phyloP scores from a whole-genome alignment of 2,797 vertebrate genomes.

The Spheniscus humboldti region DNA sequence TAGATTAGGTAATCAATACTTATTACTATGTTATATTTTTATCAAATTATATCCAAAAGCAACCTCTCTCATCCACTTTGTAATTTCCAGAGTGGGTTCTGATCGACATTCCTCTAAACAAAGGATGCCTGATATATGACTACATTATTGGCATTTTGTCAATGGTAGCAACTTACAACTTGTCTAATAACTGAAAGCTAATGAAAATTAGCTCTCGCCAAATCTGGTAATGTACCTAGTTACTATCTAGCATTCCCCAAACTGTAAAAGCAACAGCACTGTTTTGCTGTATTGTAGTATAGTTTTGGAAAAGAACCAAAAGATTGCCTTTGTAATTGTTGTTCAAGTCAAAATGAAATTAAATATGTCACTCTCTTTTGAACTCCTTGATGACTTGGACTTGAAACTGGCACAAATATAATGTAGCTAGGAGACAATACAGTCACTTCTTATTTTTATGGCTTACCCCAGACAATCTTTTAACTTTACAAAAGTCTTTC shows the following conservation, averaged over 20 bases:
- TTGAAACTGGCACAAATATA: neutral
- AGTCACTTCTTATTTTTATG: neutral
- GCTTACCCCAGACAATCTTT: neutral
- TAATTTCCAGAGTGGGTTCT: slow-evolving; percentile 45
- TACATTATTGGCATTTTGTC: slow-evolving; percentile 51
- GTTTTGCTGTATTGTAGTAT: neutral
- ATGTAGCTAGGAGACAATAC: neutral
- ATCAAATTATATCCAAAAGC: slow-evolving; percentile 49
- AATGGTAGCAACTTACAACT: slow-evolving; percentile 41
- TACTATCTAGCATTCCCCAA: slow-evolving; percentile 10
- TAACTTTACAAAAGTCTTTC: neutral
- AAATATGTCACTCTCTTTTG: neutral
- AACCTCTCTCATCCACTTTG: slow-evolving; percentile 8
- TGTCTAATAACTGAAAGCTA: slow-evolving; percentile 47
- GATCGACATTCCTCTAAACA: slow-evolving; percentile 49
- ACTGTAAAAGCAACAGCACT: neutral
- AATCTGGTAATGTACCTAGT: neutral
- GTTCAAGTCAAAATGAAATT: slow-evolving; percentile 12
- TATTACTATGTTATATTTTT: slow-evolving; percentile 10
- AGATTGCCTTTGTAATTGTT: neutral
- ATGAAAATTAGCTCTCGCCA: slow-evolving; percentile 37
- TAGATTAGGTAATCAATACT: slow-evolving; percentile 33
- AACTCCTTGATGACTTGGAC: neutral
- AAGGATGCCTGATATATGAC: slow-evolving; percentile 27
- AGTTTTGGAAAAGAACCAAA: slow-evolving; percentile 8